Conservation (phyloP, 2,888 invertebrate species). For the Sinelater perroti region DNA sequence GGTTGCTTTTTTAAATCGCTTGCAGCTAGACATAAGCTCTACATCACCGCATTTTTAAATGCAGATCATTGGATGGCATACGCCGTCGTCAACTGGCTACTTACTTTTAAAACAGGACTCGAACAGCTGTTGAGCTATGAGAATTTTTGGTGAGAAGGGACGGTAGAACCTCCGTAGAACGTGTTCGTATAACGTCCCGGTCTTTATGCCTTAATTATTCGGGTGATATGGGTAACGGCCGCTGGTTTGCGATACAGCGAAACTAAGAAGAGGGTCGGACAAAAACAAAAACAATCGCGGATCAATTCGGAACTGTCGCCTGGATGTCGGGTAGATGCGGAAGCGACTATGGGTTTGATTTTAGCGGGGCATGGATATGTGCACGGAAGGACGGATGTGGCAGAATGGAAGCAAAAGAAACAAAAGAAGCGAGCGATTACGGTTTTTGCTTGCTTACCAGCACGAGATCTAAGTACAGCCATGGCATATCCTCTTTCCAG, state of each 20-base stretch:
- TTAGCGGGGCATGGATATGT: no score
- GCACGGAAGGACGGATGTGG: background rate
- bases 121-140: no score
- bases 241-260: no score
- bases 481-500: slow-evolving; percentile 50
- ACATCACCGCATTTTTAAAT: slow-evolving; percentile 4
- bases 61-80: background rate
- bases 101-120: background rate
- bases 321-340: background rate
- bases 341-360: slow-evolving; percentile 4
- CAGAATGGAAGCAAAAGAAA: background rate
- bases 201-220: no score
- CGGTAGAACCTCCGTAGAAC: no score
- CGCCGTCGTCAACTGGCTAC: background rate
- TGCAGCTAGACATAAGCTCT: slow-evolving; percentile 6
- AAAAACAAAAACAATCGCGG: background rate
- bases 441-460: slow-evolving; percentile 59
- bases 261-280: no score
- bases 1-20: slow-evolving; percentile 30
- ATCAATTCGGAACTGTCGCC: slow-evolving; percentile 11
- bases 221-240: no score
- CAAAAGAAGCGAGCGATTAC: slow-evolving; percentile 22
- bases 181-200: no score
- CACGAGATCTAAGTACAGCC: slow-evolving; percentile 60
- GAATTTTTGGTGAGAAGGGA: no score